A percentile compares a stretch with the other conserved stretches of the same genome.
Evolutionary conservation across 2,888 invertebrate genomes (phyloP).

Genomic region (Anarsia innoxiella): DNA sequence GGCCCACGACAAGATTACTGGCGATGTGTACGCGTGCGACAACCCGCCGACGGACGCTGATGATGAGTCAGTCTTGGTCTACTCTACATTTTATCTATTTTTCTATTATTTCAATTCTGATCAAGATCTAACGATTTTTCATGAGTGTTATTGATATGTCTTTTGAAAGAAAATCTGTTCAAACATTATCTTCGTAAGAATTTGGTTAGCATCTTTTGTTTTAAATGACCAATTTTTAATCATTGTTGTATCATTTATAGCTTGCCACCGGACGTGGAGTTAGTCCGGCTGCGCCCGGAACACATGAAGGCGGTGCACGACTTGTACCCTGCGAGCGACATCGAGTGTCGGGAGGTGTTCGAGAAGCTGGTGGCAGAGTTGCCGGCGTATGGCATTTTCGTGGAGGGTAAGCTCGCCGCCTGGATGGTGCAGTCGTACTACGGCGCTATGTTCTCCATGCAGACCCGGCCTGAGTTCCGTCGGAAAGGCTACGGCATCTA

Average conservation of each 20-base stretch:
- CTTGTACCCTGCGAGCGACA: conserved; percentile 90
- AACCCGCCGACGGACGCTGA: conserved; percentile 76
- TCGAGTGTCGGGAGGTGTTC: conserved; percentile 89
- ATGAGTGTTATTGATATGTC: too few relatives aligned
- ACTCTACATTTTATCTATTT: too few relatives aligned
- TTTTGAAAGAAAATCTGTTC: too few relatives aligned
- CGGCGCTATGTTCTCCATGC: conserved; percentile 95
- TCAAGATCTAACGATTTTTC: too few relatives aligned
- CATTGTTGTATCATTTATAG: too few relatives aligned
- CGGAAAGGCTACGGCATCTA: conserved; percentile 85
- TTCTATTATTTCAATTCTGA: too few relatives aligned
- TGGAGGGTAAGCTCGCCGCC: conserved; percentile 84
- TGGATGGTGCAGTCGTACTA: conserved; percentile 96
- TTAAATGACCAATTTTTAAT: too few relatives aligned
- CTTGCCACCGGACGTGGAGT: conserved; percentile 81
- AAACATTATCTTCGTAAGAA: too few relatives aligned
- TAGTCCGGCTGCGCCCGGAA: conserved; percentile 83
- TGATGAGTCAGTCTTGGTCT: conserved; percentile 76
- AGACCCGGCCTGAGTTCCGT: conserved; percentile 85
- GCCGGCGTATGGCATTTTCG: conserved; percentile 88
- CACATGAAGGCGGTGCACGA: conserved; percentile 90
- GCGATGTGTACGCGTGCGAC: conserved; percentile 86
- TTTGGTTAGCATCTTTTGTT: too few relatives aligned
- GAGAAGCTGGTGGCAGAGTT: conserved; percentile 84
- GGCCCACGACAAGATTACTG: conserved; percentile 86